Base-by-base conservation (phyloP, 2,113 vertebrate genomes). In the Symphodus melops region DNA sequence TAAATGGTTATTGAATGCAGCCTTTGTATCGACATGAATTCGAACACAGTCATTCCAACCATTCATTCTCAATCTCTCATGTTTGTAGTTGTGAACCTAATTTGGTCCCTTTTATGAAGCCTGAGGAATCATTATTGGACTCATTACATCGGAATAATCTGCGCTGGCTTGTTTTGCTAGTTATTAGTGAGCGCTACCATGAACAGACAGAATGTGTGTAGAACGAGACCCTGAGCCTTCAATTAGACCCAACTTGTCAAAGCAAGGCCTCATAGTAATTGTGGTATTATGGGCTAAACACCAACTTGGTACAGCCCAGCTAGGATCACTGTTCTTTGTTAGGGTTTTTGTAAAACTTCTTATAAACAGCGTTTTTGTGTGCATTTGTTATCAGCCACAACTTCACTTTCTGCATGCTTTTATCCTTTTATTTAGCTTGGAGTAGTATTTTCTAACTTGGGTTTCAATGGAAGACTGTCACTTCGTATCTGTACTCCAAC, bases 81-180 rank as follows among this genome's bases (percentile, higher is more conserved):
- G 36, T 75, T 58, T 68, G 72, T 76, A 63, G 67, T 69, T 58
- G 68, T 76, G 51, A 41, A 77, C 58, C 69, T 72, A 80, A 88
- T 69, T 55, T 72, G 60, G 44, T 73, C 73, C 25, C 68, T 68
- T 88, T 79, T 82, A 89, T 89, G 81, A 83, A 54, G 69, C 74
- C 75, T 82, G 61, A 80, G 59, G 46, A 86, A 57, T 81, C 81
- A 86, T 90, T 85, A 83, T 82, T 85, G 75, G 68, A 83, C 75
- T 91, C 80, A 89, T 92, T 91, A 90, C 89, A 82, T 73, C 69
- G 65, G 75, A 89, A 87, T 77, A 85, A 85, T 82, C 60, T 71
- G 63, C 73, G 82, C 60, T 84, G 49, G 64, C 53, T 60, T 71
- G 70, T 60, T 77, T 79, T 69, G 64, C 71, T 66, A 58, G 63